Conservation (phyloP, 2,797 vertebrate genomes). For the Helarctos malayanus region DNA sequence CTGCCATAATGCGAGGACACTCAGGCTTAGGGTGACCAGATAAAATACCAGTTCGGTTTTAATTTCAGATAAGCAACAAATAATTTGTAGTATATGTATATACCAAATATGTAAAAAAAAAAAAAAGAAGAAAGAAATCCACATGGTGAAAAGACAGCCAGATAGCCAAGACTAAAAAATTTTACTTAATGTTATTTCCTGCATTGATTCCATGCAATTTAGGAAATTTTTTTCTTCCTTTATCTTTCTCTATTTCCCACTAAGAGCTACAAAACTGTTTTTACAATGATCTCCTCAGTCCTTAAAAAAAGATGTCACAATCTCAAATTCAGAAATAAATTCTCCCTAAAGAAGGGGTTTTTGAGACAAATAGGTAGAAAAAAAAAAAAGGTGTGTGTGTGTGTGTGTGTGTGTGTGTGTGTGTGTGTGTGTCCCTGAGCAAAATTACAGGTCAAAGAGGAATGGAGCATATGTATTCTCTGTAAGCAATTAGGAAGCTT, state of each 20-base stretch:
- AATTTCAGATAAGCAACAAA: not conserved
- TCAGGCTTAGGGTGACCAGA: not conserved
- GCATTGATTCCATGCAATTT: not conserved
- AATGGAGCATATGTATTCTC: not conserved
- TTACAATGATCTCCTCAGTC: not conserved
- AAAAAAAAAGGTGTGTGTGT: not conserved
- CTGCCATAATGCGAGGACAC: not conserved
- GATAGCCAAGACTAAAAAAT: not conserved
- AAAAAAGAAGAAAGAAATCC: not conserved
- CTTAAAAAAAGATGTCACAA: not conserved
- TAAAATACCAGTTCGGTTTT: not conserved
- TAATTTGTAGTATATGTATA: not conserved
- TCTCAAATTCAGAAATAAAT: conserved; percentile 19
- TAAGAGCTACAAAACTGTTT: not conserved
- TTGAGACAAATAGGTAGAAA: not conserved
- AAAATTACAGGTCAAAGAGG: not conserved
- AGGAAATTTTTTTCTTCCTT: not conserved
- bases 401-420: not conserved
- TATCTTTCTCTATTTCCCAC: not conserved
- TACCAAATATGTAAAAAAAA: not conserved
- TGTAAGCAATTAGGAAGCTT: not conserved
- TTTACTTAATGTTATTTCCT: not conserved
- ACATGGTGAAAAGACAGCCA: not conserved
- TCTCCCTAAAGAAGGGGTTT: not conserved
- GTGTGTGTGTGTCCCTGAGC: not conserved